These are phyloP conservation scores for Apis florea DNA, from an alignment of 1,140 invertebrate genomes.

Conservation along the genomic window DNA sequence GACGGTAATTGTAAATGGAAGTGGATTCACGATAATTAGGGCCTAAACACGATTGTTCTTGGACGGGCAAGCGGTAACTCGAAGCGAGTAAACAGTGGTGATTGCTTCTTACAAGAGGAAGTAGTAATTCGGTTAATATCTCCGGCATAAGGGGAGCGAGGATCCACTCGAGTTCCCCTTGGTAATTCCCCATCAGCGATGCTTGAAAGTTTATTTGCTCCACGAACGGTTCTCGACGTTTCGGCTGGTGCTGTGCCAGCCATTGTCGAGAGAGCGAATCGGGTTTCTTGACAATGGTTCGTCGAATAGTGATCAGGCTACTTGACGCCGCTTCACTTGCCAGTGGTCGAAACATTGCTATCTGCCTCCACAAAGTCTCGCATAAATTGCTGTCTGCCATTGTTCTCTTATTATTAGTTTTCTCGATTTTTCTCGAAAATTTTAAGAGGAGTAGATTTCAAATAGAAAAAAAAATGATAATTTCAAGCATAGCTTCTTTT, in stretches of 20 bases:
- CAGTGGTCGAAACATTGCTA: background rate
- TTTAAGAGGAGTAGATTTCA: background rate
- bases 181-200: background rate
- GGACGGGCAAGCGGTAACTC: background rate
- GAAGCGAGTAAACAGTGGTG: background rate
- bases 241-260: background rate
- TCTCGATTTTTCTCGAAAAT: background rate
- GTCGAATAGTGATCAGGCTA: background rate
- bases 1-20: no score
- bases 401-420: background rate
- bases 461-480: no score
- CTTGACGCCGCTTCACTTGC: background rate
- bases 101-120: constrained; percentile 16
- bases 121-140: constrained; percentile 33
- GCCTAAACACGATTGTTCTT: background rate
- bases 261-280: constrained; percentile 6
- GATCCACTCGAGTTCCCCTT: constrained; percentile 9
- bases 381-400: background rate
- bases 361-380: background rate
- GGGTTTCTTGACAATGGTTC: background rate
- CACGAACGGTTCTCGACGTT: background rate
- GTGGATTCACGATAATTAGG: background rate
- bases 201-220: constrained; percentile 35
- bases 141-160: constrained; percentile 9
- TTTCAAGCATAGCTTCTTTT: no score